phyloP scores from a whole-genome alignment of 2,888 invertebrate genomes.

The Orthosia gothica region DNA sequence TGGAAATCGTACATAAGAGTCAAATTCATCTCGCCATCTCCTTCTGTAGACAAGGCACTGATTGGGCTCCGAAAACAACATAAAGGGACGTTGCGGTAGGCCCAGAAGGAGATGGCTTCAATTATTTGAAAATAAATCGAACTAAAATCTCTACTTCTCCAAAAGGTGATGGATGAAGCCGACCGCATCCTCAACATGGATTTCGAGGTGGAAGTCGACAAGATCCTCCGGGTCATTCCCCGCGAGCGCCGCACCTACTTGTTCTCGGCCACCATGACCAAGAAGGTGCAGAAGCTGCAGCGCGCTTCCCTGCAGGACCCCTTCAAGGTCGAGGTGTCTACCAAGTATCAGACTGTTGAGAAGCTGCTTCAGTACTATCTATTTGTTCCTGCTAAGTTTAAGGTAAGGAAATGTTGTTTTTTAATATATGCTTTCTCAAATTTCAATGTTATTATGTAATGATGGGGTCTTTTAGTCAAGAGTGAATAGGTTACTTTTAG shows the following conservation, averaged over 20 bases:
- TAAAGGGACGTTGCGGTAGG: too few species aligned
- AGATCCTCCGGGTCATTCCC: conserved; percentile 97
- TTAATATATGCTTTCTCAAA: too few species aligned
- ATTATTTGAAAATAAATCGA: too few species aligned
- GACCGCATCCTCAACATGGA: conserved; percentile 99
- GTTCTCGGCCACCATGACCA: conserved; percentile 99
- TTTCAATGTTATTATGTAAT: too few species aligned
- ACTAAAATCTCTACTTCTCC: too few species aligned
- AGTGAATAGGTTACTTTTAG: too few species aligned
- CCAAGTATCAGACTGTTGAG: conserved; percentile 99
- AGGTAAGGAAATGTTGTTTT: conserved; percentile 90
- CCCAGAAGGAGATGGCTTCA: too few species aligned
- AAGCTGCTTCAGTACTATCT: conserved; percentile 98
- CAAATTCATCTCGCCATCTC: too few species aligned
- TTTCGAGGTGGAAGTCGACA: conserved; percentile 99
- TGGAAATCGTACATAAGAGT: too few species aligned
- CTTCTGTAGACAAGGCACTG: too few species aligned
- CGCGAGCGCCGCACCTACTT: conserved; percentile 97
- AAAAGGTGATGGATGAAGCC: conserved; percentile 99
- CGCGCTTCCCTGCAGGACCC: conserved; percentile 98
- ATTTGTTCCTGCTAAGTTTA: conserved; percentile 98
- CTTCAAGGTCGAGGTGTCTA: conserved; percentile 98
- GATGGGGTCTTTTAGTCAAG: too few species aligned
- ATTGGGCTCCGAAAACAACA: too few species aligned
- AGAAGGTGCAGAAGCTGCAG: conserved; percentile 98